A percentile compares a stretch with the other conserved stretches of the same genome.
These are phyloP conservation scores for Perdita meconis DNA, from an alignment of 2,888 invertebrate species.

Conservation along the genomic window DNA sequence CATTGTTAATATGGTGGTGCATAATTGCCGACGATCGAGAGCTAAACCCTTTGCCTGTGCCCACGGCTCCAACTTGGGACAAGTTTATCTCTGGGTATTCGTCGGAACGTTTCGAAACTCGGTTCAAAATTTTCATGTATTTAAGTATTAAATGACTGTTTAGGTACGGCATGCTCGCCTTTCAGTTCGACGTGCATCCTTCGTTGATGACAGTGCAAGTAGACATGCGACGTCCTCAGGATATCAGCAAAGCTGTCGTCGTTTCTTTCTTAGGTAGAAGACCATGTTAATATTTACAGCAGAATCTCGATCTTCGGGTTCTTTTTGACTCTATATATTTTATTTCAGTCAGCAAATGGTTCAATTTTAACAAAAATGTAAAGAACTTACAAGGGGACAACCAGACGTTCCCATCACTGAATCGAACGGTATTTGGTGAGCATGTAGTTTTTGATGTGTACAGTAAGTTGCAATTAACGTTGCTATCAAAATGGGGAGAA, in stretches of 20 bases:
- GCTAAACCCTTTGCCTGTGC: slow-evolving; percentile 80
- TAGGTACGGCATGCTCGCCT: slow-evolving; percentile 84
- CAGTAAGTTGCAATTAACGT: too few species aligned
- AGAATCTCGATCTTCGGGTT: too few species aligned
- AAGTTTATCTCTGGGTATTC: slow-evolving; percentile 81
- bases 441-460: too few species aligned
- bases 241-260: slow-evolving; percentile 90
- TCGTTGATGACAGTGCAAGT: slow-evolving; percentile 95
- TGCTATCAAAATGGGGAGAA: too few species aligned
- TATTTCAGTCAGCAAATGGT: too few species aligned
- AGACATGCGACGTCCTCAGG: slow-evolving; percentile 93
- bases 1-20: slow-evolving; percentile 88
- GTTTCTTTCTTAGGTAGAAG: slow-evolving; percentile 88
- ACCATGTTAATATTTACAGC: not conserved
- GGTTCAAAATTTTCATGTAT: not conserved
- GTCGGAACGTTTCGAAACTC: not conserved
- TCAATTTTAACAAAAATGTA: too few species aligned
- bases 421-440: too few species aligned
- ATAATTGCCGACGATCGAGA: slow-evolving; percentile 83
- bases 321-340: too few species aligned
- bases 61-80: slow-evolving; percentile 83
- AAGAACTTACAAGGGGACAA: too few species aligned
- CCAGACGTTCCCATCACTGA: too few species aligned
- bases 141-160: slow-evolving; percentile 20
- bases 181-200: slow-evolving; percentile 92